A percentile compares a stretch with the other conserved stretches of the same genome.
phyloP scores from a whole-genome alignment of 64 coral and sea anemone species.

The Catalaphyllia jardinei region DNA sequence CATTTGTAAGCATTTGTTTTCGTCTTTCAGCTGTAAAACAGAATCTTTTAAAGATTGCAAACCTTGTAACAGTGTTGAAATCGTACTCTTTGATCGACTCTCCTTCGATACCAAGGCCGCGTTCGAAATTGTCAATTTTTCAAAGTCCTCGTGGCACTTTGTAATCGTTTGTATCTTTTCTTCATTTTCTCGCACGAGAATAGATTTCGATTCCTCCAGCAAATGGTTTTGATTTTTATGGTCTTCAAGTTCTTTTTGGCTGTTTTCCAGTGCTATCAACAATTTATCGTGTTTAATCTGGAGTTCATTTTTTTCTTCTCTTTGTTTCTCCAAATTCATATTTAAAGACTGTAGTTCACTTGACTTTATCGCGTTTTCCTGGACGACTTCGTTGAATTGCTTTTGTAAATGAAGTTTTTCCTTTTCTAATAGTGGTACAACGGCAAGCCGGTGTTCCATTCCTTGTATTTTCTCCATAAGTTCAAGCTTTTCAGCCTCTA shows the following conservation, averaged over 20 bases:
- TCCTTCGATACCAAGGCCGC: neutral
- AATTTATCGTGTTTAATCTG: constrained; percentile 24
- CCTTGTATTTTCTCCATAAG: constrained; percentile 35
- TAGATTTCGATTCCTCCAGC: constrained; percentile 20
- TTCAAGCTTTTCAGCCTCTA: constrained; percentile 32
- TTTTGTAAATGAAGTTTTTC: constrained; percentile 67
- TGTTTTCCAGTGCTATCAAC: neutral
- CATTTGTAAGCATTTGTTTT: constrained; percentile 39
- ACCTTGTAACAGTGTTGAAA: constrained; percentile 32
- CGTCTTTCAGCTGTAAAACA: constrained; percentile 34
- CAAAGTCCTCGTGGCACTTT: constrained; percentile 9
- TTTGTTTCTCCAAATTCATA: neutral
- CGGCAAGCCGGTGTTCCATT: constrained; percentile 35
- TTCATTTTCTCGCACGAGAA: constrained; percentile 24
- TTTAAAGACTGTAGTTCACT: constrained; percentile 22
- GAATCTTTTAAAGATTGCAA: constrained; percentile 48
- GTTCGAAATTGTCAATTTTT: constrained; percentile 22
- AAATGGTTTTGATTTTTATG: neutral
- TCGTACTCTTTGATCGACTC: neutral
- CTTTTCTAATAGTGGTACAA: constrained; percentile 57
- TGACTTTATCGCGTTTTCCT: constrained; percentile 42
- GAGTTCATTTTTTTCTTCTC: constrained; percentile 21
- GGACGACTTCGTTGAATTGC: constrained; percentile 45
- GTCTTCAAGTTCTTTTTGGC: neutral
- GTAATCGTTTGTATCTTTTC: neutral